Conservation (phyloP, 2,113 vertebrate species). For the Colinus virginianus region DNA sequence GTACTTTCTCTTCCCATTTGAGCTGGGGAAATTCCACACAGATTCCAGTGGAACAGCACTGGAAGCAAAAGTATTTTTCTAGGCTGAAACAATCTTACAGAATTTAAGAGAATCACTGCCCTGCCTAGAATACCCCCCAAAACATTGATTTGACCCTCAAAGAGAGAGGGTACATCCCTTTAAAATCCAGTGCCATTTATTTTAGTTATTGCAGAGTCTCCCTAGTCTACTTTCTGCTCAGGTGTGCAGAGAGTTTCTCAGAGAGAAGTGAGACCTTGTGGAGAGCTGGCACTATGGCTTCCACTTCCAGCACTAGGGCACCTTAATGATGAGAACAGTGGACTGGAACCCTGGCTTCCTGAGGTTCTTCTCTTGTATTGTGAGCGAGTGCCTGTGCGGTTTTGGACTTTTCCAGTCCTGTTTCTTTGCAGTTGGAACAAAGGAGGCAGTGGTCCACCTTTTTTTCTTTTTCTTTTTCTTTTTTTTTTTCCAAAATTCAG, state of each 20-base stretch:
- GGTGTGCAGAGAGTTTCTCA: not conserved
- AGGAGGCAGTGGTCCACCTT: not conserved
- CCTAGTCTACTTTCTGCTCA: not conserved
- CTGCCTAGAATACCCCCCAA: not conserved
- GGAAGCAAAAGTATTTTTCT: not conserved
- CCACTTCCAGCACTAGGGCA: not conserved
- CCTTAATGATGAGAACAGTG: not conserved
- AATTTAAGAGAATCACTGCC: not conserved
- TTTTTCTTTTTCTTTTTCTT: not conserved
- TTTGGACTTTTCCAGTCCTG: not conserved
- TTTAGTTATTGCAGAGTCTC: not conserved
- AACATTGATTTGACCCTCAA: not conserved
- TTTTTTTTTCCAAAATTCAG: not conserved
- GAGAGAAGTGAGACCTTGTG: not conserved
- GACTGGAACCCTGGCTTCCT: not conserved
- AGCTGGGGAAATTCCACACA: not conserved
- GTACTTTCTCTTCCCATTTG: not conserved
- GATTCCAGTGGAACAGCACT: not conserved
- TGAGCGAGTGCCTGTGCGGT: not conserved
- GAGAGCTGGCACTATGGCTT: not conserved
- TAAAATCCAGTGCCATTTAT: not conserved
- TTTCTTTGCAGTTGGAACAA: not conserved
- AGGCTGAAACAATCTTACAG: not conserved
- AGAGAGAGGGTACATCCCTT: not conserved
- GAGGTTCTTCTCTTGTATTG: not conserved